A percentile compares a stretch with the other conserved stretches of the same genome.
Evolutionary conservation across 2,113 vertebrate genomes (phyloP).

Genomic region (Synchiropus splendidus): DNA sequence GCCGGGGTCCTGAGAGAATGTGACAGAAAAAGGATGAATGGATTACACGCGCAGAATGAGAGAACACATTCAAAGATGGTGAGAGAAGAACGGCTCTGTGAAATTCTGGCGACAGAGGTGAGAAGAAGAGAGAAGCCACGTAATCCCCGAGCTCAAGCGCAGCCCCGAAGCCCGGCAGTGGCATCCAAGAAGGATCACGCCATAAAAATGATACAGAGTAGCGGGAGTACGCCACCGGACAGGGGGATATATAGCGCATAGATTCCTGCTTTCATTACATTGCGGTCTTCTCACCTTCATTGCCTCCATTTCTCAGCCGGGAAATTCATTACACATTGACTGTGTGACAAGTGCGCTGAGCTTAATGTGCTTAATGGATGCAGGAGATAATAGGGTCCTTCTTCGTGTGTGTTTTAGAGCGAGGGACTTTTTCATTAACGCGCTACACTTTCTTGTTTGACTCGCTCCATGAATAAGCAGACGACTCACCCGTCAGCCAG

Average conservation of each 20-base stretch:
- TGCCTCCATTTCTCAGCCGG: conserved; percentile 41
- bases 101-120: background rate
- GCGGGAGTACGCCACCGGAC: conserved; percentile 29
- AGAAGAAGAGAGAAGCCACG: conserved; percentile 18
- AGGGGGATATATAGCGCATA: conserved; percentile 35
- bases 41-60: conserved; percentile 18
- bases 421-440: conserved; percentile 10
- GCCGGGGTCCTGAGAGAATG: conserved; percentile 5
- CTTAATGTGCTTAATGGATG: conserved; percentile 44
- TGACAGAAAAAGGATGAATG: conserved; percentile 13
- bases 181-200: conserved; percentile 41
- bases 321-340: conserved; percentile 51
- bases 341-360: conserved; percentile 36
- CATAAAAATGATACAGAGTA: conserved; percentile 56
- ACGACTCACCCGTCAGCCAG: conserved; percentile 22
- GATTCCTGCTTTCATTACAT: conserved; percentile 32
- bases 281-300: conserved; percentile 48
- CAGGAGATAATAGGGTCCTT: conserved; percentile 28
- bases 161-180: conserved; percentile 4
- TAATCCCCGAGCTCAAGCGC: conserved; percentile 5
- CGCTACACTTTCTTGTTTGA: conserved; percentile 9
- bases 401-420: conserved; percentile 10
- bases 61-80: background rate
- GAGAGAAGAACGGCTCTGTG: conserved; percentile 6
- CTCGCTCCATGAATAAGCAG: conserved; percentile 8